Percentiles rank a stretch among this genome's conserved stretches.
These are phyloP conservation scores for Asteroscopus sphinx DNA, from an alignment of 2,888 invertebrate species.

Conservation along the genomic window DNA sequence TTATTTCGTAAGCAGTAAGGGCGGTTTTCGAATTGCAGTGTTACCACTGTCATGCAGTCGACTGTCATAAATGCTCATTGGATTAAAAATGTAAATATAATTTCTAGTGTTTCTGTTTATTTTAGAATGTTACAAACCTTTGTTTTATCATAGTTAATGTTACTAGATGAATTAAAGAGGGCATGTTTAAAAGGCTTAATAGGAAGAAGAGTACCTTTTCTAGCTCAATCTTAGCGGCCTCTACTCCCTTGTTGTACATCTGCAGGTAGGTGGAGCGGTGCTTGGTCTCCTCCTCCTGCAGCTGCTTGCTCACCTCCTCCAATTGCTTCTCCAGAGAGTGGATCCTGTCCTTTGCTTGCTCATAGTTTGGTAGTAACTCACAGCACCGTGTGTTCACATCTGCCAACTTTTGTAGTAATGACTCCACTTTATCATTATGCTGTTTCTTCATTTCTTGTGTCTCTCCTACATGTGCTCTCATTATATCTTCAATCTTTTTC, in stretches of 20 bases:
- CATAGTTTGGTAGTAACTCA: slow-evolving; percentile 93
- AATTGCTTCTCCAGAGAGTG: slow-evolving; percentile 93
- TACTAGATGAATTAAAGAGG: too few species aligned
- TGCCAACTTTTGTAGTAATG: slow-evolving; percentile 92
- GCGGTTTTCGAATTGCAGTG: too few species aligned
- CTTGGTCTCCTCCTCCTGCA: slow-evolving; percentile 92
- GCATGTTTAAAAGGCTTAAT: not conserved
- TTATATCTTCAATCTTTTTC: slow-evolving; percentile 93
- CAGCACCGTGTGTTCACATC: slow-evolving; percentile 94
- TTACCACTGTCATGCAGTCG: too few species aligned
- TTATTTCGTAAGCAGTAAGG: too few species aligned
- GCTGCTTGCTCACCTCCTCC: slow-evolving; percentile 92
- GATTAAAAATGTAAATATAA: slow-evolving; percentile 3
- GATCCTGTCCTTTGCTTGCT: slow-evolving; percentile 93
- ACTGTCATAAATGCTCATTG: too few species aligned
- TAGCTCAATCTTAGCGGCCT: slow-evolving; percentile 93
- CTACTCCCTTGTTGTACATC: slow-evolving; percentile 95
- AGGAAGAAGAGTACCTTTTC: slow-evolving; percentile 90
- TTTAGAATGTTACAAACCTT: slow-evolving; percentile 2
- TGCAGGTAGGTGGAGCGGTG: slow-evolving; percentile 94
- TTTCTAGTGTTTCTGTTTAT: slow-evolving; percentile 11
- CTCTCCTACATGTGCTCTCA: slow-evolving; percentile 90
- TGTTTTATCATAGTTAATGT: too few species aligned
- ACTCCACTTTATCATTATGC: slow-evolving; percentile 95
- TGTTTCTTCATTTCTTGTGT: slow-evolving; percentile 94